Evolutionary conservation across 2,888 invertebrate species (phyloP).

Genomic region (Rhingia campestris): DNA sequence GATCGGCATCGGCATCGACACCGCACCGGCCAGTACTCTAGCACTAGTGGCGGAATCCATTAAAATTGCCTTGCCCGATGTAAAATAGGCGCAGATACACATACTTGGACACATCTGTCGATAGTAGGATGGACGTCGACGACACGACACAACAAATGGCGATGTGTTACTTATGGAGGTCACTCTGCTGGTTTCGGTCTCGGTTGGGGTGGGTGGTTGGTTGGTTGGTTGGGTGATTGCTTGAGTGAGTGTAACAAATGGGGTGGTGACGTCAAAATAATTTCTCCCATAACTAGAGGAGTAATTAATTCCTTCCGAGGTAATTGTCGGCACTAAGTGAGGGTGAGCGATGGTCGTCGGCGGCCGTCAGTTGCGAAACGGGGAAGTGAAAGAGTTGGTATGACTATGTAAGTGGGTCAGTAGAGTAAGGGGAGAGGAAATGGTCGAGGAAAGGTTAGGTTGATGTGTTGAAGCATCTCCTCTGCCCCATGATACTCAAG

Average conservation of each 20-base stretch:
- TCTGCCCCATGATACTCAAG: too few species aligned
- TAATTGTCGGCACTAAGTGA: background rate
- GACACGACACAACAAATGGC: conserved; percentile 26
- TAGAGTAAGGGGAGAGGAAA: too few species aligned
- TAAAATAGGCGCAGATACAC: conserved; percentile 55
- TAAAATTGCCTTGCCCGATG: conserved; percentile 67
- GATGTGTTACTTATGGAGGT: conserved; percentile 46
- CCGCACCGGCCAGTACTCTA: conserved; percentile 39
- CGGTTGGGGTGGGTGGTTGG: background rate
- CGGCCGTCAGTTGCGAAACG: too few species aligned
- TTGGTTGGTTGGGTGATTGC: background rate
- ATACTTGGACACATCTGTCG: conserved; percentile 55
- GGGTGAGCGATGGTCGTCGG: too few species aligned
- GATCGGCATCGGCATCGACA: background rate
- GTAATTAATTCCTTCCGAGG: conserved; percentile 61
- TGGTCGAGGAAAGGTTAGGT: too few species aligned
- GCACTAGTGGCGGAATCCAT: conserved; percentile 58
- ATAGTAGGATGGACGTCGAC: conserved; percentile 56
- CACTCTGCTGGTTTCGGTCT: conserved; percentile 11
- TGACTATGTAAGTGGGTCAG: too few species aligned
- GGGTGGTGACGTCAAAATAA: conserved; percentile 53
- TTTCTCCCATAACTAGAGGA: conserved; percentile 37
- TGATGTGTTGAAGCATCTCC: too few species aligned
- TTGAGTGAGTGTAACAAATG: conserved; percentile 7
- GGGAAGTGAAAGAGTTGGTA: too few species aligned